These are phyloP conservation scores for Halichoeres trimaculatus DNA, from an alignment of 2,113 vertebrate species.

Conservation along the genomic window DNA sequence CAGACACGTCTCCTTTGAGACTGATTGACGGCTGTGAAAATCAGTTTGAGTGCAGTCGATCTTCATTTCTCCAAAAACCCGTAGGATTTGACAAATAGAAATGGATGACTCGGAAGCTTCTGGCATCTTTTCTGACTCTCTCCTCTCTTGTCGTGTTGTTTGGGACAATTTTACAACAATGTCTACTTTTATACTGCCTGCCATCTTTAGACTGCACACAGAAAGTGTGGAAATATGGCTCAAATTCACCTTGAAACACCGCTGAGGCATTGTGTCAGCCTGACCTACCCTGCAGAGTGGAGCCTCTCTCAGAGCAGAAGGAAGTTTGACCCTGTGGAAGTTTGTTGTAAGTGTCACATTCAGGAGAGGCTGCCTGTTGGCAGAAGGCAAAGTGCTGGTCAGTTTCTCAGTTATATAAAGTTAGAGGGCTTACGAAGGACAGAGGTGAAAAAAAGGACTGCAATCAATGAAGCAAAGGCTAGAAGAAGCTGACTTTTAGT, in stretches of 20 bases:
- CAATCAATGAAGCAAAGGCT: neutral
- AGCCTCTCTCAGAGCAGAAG: conserved; percentile 14
- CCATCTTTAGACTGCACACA: neutral
- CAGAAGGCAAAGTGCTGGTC: conserved; percentile 2
- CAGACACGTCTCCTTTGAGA: conserved; percentile 33
- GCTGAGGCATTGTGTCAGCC: conserved; percentile 18
- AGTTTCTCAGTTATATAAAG: conserved; percentile 12
- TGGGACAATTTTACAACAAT: conserved; percentile 12
- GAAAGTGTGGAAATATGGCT: conserved; percentile 11
- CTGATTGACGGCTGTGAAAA: conserved; percentile 51
- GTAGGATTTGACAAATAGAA: conserved; percentile 43
- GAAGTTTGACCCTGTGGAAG: conserved; percentile 30
- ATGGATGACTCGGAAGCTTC: conserved; percentile 25
- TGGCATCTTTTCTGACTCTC: conserved; percentile 21
- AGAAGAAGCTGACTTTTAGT: neutral
- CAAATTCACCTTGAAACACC: conserved; percentile 31
- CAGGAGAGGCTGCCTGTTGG: conserved; percentile 11
- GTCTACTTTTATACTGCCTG: conserved; percentile 1
- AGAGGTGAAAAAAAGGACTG: conserved; percentile 4
- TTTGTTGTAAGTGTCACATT: conserved; percentile 23
- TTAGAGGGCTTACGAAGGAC: conserved; percentile 18
- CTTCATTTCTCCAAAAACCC: conserved; percentile 38
- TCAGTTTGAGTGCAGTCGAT: conserved; percentile 37
- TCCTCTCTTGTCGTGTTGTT: conserved; percentile 28
- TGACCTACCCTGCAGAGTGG: conserved; percentile 3